Conservation (phyloP, 92 coral and sea anemone species). For the Chrysogorgia sp. region DNA sequence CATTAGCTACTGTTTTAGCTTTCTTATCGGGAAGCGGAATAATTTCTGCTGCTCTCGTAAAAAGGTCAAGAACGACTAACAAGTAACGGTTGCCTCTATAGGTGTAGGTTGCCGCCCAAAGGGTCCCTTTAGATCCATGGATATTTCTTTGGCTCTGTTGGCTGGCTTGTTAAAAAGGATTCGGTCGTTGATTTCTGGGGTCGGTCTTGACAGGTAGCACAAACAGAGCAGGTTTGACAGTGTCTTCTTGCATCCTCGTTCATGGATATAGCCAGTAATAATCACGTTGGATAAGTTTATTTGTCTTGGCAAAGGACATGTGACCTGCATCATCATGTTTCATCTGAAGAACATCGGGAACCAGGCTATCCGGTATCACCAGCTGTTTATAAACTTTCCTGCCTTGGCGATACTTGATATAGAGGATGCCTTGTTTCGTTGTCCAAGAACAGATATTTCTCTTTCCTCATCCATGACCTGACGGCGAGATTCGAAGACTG, state of each 20-base stretch:
- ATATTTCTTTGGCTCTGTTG: too few species aligned
- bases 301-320: not conserved
- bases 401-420: not conserved
- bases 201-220: constrained; percentile 10
- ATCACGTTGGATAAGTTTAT: not conserved
- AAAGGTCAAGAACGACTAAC: too few species aligned
- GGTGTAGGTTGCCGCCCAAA: too few species aligned
- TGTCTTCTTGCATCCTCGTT: not conserved
- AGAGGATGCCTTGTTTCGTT: not conserved
- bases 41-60: too few species aligned
- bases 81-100: too few species aligned
- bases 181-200: too few species aligned
- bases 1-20: too few species aligned
- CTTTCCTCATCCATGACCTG: not conserved
- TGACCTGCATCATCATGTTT: constrained; percentile 3
- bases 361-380: not conserved
- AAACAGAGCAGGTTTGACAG: constrained; percentile 26
- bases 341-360: not conserved
- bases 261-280: constrained; percentile 6
- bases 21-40: too few species aligned
- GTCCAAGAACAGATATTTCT: constrained; percentile 5
- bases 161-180: too few species aligned
- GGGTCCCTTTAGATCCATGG: too few species aligned
- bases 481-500: not conserved
- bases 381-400: not conserved